Percentiles rank a stretch among this genome's conserved stretches.
These are phyloP conservation scores for Eupsilia transversa DNA, from an alignment of 2,888 invertebrate genomes.

Conservation along the genomic window DNA sequence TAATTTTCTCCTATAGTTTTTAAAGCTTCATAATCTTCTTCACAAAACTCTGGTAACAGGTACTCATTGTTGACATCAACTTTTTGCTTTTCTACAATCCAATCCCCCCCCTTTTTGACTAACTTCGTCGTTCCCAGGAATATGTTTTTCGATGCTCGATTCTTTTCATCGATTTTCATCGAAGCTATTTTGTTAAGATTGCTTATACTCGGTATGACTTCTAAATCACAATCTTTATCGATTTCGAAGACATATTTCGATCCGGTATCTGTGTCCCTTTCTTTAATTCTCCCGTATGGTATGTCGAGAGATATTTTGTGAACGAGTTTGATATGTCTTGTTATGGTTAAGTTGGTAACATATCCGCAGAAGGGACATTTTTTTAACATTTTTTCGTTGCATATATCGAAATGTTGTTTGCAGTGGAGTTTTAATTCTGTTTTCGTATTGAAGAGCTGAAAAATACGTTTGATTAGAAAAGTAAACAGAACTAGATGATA, in stretches of 20 bases:
- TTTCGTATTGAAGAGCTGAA: conserved; percentile 82
- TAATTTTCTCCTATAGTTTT: conserved; percentile 70
- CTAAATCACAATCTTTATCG: conserved; percentile 70
- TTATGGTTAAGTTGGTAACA: conserved; percentile 72
- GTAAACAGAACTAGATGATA: background rate
- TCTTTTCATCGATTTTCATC: conserved; percentile 76
- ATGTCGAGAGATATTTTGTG: conserved; percentile 72
- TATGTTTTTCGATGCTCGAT: conserved; percentile 69
- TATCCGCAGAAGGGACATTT: conserved; percentile 83
- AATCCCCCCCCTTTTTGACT: conserved; percentile 78
- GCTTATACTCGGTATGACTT: conserved; percentile 82
- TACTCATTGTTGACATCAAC: conserved; percentile 64
- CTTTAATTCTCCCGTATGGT: conserved; percentile 68
- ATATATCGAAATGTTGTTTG: conserved; percentile 80
- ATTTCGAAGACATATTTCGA: conserved; percentile 78
- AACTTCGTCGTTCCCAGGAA: conserved; percentile 77
- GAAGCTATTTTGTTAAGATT: conserved; percentile 78
- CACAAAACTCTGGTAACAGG: conserved; percentile 72
- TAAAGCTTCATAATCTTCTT: conserved; percentile 62
- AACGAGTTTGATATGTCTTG: conserved; percentile 69
- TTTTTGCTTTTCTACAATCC: conserved; percentile 79
- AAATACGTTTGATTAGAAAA: conserved; percentile 30
- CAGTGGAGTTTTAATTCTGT: conserved; percentile 78
- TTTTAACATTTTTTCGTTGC: conserved; percentile 76
- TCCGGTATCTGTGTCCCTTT: conserved; percentile 67